Percentiles rank a stretch among this genome's conserved stretches.
Conservation (phyloP, 2,797 vertebrate genomes). For the Pseudopleuronectes americanus region DNA sequence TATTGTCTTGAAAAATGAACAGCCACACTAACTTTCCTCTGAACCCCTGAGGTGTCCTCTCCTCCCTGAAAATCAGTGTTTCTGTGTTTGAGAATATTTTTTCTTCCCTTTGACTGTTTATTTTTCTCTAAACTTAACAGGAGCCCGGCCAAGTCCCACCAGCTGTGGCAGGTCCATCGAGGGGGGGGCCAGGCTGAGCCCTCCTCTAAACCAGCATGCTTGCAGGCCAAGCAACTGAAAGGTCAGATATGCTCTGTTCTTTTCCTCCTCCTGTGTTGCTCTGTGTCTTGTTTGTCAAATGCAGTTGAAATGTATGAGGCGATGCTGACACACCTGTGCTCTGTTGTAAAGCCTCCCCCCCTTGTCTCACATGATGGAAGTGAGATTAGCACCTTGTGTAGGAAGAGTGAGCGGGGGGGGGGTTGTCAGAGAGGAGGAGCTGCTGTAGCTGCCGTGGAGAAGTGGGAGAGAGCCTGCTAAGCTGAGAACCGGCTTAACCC, state of each 20-base stretch:
- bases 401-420: conserved; percentile 11
- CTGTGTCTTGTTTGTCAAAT: conserved; percentile 13
- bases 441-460: conserved; percentile 57
- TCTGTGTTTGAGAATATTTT: conserved; percentile 2
- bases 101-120: conserved; percentile 12
- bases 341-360: conserved; percentile 33
- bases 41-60: neutral
- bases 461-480: conserved; percentile 73
- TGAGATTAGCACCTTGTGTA: conserved; percentile 74
- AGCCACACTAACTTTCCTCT: too few relatives aligned
- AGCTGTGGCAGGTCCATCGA: conserved; percentile 61
- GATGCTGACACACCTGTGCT: conserved; percentile 52
- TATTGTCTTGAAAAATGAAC: too few relatives aligned
- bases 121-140: conserved; percentile 58
- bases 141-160: conserved; percentile 59
- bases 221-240: conserved; percentile 69
- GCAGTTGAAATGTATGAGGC: conserved; percentile 1
- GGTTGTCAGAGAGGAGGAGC: conserved; percentile 36
- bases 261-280: conserved; percentile 24
- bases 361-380: conserved; percentile 58
- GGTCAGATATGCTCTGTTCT: conserved; percentile 67
- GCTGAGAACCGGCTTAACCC: conserved; percentile 80
- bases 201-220: conserved; percentile 53
- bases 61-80: neutral
- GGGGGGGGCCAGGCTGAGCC: conserved; percentile 63